Percentiles rank a stretch among this genome's conserved stretches.
Evolutionary conservation across 2,888 invertebrate genomes (phyloP).

Genomic region (Cactoblastis cactorum): DNA sequence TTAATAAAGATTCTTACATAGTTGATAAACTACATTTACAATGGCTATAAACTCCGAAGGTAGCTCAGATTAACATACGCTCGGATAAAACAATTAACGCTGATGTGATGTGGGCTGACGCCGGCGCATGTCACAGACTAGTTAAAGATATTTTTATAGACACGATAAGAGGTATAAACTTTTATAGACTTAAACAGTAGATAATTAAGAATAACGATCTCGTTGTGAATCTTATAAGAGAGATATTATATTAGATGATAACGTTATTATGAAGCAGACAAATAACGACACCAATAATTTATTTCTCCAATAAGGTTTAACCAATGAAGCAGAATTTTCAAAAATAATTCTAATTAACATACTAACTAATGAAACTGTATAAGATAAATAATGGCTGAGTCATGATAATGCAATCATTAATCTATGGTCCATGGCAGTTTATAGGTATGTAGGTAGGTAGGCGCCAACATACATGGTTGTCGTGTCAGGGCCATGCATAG

Average conservation of each 20-base stretch:
- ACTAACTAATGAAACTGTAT: background rate
- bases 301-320: too few relatives aligned
- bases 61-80: background rate
- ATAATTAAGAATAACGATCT: background rate
- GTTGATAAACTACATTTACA: background rate
- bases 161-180: too few relatives aligned
- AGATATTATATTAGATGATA: background rate
- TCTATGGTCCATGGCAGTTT: conserved; percentile 3
- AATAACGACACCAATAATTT: too few relatives aligned
- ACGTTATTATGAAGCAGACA: too few relatives aligned
- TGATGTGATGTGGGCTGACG: conserved; percentile 23
- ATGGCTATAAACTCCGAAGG: conserved; percentile 8
- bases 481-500: conserved; percentile 43
- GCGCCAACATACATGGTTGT: conserved; percentile 43
- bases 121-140: conserved; percentile 27
- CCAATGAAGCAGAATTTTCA: too few relatives aligned
- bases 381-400: background rate
- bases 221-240: background rate
- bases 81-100: conserved; percentile 6
- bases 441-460: conserved; percentile 23
- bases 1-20: background rate
- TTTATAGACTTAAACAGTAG: too few relatives aligned
- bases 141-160: conserved; percentile 8
- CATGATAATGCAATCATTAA: background rate
- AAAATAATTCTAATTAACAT: background rate